Evolutionary conservation across 2,888 invertebrate species (phyloP).

Genomic region (Netelia melanura): DNA sequence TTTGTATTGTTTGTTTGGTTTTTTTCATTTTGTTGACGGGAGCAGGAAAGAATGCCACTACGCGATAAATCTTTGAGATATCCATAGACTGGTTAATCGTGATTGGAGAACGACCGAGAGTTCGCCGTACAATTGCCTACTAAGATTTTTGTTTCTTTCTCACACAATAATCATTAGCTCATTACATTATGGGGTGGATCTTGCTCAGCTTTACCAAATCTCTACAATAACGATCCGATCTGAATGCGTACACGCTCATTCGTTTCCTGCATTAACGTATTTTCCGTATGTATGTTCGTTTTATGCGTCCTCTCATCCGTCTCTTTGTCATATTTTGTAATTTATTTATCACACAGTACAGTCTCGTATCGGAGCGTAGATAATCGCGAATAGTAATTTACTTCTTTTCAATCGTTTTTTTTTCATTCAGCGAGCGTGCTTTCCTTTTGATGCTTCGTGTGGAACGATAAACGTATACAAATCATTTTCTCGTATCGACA

Average conservation of each 20-base stretch:
- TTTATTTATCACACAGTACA: conserved; percentile 56
- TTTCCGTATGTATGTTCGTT: conserved; percentile 1
- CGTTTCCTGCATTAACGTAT: neutral
- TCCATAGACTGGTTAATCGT: conserved; percentile 46
- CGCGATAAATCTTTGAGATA: conserved; percentile 24
- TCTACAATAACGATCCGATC: conserved; percentile 30
- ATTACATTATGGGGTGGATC: conserved; percentile 71
- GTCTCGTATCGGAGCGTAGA: conserved; percentile 45
- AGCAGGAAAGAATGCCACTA: neutral
- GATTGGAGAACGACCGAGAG: conserved; percentile 68
- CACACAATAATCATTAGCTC: conserved; percentile 72
- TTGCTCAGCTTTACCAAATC: conserved; percentile 62
- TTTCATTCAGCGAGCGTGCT: conserved; percentile 13
- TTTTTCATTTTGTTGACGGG: neutral
- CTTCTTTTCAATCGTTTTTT: conserved; percentile 24
- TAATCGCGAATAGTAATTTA: conserved; percentile 32
- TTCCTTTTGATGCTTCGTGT: conserved; percentile 64
- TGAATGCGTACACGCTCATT: conserved; percentile 31
- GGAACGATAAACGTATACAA: conserved; percentile 47
- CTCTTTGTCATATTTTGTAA: conserved; percentile 40
- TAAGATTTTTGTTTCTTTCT: conserved; percentile 38
- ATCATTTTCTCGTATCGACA: conserved; percentile 25
- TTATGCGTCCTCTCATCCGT: conserved; percentile 27
- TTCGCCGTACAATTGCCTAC: conserved; percentile 67
- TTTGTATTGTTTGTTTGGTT: neutral